These are phyloP conservation scores for Disparrhopalites patrizii DNA, from an alignment of 2,888 invertebrate species.

Conservation along the genomic window DNA sequence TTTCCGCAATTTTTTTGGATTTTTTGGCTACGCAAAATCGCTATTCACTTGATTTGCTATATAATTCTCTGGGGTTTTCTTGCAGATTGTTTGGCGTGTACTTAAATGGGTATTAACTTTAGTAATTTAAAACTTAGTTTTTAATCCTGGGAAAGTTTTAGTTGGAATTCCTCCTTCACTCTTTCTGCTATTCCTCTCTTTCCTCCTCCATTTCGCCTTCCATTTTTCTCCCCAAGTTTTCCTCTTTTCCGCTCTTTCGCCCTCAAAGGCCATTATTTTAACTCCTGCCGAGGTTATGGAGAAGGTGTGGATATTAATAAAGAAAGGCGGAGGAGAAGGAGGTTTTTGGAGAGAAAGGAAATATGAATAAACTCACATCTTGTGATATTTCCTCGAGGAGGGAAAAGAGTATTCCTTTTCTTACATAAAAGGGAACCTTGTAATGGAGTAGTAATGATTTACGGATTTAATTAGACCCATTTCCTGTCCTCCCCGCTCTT, in stretches of 20 bases:
- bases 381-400: not conserved
- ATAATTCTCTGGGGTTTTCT: too few species aligned
- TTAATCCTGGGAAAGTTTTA: constrained; percentile 16
- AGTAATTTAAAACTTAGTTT: constrained; percentile 10
- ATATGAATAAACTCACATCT: constrained; percentile 9
- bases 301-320: too few species aligned
- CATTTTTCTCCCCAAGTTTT: not conserved
- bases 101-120: constrained; percentile 9
- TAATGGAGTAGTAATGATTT: constrained; percentile 29
- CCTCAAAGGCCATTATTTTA: not conserved
- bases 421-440: not conserved
- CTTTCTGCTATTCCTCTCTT: not conserved
- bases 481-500: too few species aligned
- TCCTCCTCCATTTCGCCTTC: not conserved
- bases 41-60: too few species aligned
- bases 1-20: too few species aligned
- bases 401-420: not conserved
- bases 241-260: too few species aligned
- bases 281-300: too few species aligned
- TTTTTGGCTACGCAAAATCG: too few species aligned
- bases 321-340: not conserved
- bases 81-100: too few species aligned
- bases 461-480: constrained; percentile 39
- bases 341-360: not conserved
- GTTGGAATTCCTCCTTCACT: not conserved